Evolutionary conservation across 2,888 invertebrate species (phyloP).

Genomic region (Tuta absoluta): DNA sequence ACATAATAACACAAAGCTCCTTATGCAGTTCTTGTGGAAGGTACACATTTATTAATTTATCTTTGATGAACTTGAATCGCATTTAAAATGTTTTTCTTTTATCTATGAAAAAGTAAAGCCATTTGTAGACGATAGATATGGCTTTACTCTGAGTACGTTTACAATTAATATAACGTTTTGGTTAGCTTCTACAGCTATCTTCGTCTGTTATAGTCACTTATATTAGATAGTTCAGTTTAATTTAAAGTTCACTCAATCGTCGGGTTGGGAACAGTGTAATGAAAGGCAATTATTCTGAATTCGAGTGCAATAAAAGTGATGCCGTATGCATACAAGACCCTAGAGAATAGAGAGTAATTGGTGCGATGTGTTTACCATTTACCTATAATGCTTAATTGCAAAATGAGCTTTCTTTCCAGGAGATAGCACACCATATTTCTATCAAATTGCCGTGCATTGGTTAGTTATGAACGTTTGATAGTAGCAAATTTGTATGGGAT

Average conservation of each 20-base stretch:
- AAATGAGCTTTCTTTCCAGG: constrained; percentile 12
- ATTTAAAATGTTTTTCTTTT: too few species aligned
- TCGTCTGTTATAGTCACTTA: constrained; percentile 28
- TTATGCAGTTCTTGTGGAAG: too few species aligned
- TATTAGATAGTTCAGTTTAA: constrained; percentile 45
- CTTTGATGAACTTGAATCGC: too few species aligned
- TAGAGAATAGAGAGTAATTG: constrained; percentile 58
- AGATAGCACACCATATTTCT: constrained; percentile 43
- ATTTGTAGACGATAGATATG: too few species aligned
- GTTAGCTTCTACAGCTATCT: too few species aligned
- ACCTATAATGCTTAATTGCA: constrained; percentile 52
- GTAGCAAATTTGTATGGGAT: constrained; percentile 54
- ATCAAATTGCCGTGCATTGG: constrained; percentile 33
- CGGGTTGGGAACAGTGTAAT: constrained; percentile 44
- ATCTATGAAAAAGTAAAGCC: too few species aligned
- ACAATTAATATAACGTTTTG: constrained; percentile 15
- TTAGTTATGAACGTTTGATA: constrained; percentile 34
- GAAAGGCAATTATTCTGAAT: constrained; percentile 65
- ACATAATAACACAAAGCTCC: not conserved
- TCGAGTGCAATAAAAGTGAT: constrained; percentile 65
- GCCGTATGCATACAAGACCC: constrained; percentile 53
- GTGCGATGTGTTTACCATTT: constrained; percentile 62
- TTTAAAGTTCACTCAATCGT: constrained; percentile 24
- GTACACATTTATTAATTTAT: too few species aligned
- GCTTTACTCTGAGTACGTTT: too few species aligned